phyloP scores from a whole-genome alignment of 2,113 vertebrate genomes.

The Hippolais icterina region DNA sequence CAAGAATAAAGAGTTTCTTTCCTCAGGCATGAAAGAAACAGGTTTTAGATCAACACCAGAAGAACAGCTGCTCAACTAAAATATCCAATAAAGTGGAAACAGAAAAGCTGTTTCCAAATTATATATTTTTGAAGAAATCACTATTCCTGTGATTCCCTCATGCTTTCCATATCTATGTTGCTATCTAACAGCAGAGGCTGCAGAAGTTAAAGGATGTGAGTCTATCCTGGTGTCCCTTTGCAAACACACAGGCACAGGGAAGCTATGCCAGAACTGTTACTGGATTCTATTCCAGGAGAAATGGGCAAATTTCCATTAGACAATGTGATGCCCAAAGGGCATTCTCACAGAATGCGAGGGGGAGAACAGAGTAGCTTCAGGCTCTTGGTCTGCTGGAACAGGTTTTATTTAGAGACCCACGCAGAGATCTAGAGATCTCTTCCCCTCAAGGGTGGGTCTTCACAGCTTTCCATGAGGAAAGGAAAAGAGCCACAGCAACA shows the following conservation, averaged over 20 bases:
- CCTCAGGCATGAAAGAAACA: conserved; percentile 4
- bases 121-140: conserved; percentile 18
- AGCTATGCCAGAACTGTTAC: background rate
- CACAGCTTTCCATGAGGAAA: background rate
- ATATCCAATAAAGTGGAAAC: conserved; percentile 50
- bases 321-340: background rate
- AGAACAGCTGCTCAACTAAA: conserved; percentile 54
- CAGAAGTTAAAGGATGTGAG: background rate
- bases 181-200: background rate
- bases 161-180: background rate
- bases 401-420: background rate
- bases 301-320: background rate
- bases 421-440: background rate
- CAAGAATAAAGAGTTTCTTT: conserved; percentile 2
- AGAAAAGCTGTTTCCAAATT: conserved; percentile 44
- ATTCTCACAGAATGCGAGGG: background rate
- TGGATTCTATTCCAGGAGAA: background rate
- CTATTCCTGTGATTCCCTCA: background rate
- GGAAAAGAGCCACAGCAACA: background rate
- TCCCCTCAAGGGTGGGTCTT: background rate
- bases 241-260: background rate
- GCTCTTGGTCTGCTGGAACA: background rate
- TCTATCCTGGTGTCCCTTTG: background rate
- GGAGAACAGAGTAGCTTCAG: background rate
- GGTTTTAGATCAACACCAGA: conserved; percentile 28